Conservation (phyloP, 2,888 invertebrate species). For the Steinernema hermaphroditum region DNA sequence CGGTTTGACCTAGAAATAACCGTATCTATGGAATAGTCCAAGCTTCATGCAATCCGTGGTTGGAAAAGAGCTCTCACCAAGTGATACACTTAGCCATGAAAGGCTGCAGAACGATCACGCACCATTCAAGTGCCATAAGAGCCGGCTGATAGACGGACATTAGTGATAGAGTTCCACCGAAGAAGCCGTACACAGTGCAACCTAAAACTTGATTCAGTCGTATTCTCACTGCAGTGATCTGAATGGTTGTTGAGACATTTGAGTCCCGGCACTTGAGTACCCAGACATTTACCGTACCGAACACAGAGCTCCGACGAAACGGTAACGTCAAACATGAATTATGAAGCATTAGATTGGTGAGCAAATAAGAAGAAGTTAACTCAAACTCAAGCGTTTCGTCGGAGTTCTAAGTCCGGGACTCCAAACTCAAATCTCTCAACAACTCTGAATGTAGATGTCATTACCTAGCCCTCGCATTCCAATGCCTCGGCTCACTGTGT, state of each 20-base stretch:
- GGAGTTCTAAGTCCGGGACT: neutral
- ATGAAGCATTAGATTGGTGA: no score
- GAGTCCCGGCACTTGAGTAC: no score
- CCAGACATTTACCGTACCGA: no score
- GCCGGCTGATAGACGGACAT: slow-evolving; percentile 19
- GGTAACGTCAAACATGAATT: no score
- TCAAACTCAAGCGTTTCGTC: no score
- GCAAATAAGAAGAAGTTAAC: no score
- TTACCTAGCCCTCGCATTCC: neutral
- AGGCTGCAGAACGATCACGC: neutral
- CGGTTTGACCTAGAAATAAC: neutral
- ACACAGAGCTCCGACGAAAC: no score
- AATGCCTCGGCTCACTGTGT: neutral
- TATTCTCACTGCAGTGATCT: neutral
- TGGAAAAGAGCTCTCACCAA: neutral
- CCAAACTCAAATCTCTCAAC: no score
- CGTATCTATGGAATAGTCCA: neutral
- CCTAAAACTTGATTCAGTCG: neutral
- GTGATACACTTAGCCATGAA: slow-evolving; percentile 16
- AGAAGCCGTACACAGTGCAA: neutral
- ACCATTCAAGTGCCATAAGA: slow-evolving; percentile 16
- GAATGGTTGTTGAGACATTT: no score
- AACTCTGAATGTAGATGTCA: no score
- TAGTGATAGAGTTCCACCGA: slow-evolving; percentile 1
- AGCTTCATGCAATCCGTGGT: neutral